Evolutionary conservation across 2,888 invertebrate genomes (phyloP).

Genomic region (Pelosia muscerda): DNA sequence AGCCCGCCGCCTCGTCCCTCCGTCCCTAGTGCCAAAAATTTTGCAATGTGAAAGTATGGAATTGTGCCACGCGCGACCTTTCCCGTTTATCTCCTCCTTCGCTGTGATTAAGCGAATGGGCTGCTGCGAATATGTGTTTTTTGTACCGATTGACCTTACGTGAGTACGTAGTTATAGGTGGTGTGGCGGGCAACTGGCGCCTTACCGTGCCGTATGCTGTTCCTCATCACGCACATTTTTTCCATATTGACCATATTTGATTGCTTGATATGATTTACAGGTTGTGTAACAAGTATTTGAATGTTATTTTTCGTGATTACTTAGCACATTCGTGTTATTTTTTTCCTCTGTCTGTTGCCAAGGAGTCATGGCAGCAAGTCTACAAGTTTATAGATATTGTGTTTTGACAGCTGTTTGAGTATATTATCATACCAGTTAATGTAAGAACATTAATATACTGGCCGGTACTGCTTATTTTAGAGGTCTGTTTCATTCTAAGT

Average conservation of each 20-base stretch:
- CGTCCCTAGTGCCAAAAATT: conserved; percentile 85
- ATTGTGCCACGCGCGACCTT: conserved; percentile 85
- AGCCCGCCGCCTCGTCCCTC: conserved; percentile 79
- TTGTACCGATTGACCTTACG: conserved; percentile 69
- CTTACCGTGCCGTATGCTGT: conserved; percentile 61
- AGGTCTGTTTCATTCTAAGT: conserved; percentile 19
- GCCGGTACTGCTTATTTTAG: conserved; percentile 30
- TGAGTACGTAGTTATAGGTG: conserved; percentile 66
- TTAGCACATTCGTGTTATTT: conserved; percentile 38
- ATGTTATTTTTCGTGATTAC: conserved; percentile 28
- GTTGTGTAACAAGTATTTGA: conserved; percentile 31
- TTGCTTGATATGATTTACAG: conserved; percentile 26
- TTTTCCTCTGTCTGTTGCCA: conserved; percentile 43
- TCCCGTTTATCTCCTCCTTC: conserved; percentile 72
- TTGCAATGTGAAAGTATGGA: conserved; percentile 86
- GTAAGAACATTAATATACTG: background rate
- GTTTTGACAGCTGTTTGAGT: conserved; percentile 34
- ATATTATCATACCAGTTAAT: conserved; percentile 7
- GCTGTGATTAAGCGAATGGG: conserved; percentile 57
- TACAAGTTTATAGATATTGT: conserved; percentile 21
- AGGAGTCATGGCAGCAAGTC: conserved; percentile 32
- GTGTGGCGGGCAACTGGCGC: conserved; percentile 65
- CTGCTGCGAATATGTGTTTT: conserved; percentile 67
- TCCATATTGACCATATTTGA: conserved; percentile 38
- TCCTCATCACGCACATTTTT: conserved; percentile 40